Conservation (phyloP, 2,113 vertebrate species). For the Epinephelus lanceolatus region DNA sequence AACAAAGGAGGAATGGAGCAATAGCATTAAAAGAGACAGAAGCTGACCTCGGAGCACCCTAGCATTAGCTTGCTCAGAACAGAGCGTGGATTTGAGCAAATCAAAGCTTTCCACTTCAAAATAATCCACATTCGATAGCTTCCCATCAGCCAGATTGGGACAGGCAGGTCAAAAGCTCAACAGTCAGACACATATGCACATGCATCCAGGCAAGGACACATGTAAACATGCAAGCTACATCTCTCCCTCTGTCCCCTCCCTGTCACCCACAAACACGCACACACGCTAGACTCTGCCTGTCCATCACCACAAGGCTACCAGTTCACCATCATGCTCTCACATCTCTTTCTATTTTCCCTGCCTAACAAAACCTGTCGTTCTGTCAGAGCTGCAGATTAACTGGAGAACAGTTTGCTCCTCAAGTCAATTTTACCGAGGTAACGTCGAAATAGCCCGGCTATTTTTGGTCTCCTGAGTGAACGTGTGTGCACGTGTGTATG, state of each 20-base stretch:
- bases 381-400: conserved; percentile 35
- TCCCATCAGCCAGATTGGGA: conserved; percentile 44
- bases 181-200: conserved; percentile 16
- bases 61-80: conserved; percentile 57
- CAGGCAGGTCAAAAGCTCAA: conserved; percentile 6
- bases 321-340: conserved; percentile 8
- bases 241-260: background rate
- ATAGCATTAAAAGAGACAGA: conserved; percentile 54
- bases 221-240: background rate
- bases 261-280: background rate
- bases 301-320: conserved; percentile 8
- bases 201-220: background rate
- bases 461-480: conserved; percentile 28
- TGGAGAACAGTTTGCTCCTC: conserved; percentile 39
- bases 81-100: conserved; percentile 52
- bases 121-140: conserved; percentile 61
- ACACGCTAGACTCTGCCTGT: conserved; percentile 1
- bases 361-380: conserved; percentile 35
- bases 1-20: conserved; percentile 58
- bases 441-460: conserved; percentile 23
- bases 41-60: conserved; percentile 40
- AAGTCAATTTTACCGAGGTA: conserved; percentile 32
- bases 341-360: conserved; percentile 30
- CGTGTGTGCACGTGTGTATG: conserved; percentile 5
- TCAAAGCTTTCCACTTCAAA: conserved; percentile 54